These are phyloP conservation scores for Harmothoe impar DNA, from an alignment of 2,888 invertebrate genomes.

Conservation along the genomic window DNA sequence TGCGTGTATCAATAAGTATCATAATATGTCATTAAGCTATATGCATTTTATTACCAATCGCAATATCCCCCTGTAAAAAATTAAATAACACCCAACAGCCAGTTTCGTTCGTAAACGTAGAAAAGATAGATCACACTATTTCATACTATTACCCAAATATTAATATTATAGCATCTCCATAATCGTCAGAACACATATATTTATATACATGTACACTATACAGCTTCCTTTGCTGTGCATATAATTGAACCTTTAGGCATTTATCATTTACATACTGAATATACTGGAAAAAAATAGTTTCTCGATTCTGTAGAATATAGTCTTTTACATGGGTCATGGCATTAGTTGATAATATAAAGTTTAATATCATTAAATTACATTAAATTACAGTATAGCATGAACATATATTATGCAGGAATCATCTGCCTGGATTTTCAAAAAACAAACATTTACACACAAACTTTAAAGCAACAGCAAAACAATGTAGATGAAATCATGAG, in stretches of 20 bases:
- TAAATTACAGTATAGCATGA: no score
- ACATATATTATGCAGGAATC: no score
- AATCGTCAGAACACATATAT: background rate
- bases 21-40: background rate
- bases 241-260: background rate
- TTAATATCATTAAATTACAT: no score
- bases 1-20: background rate
- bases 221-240: background rate
- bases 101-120: background rate
- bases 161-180: background rate
- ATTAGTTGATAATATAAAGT: background rate
- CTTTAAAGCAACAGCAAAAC: no score
- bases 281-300: constrained; percentile 1
- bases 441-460: no score
- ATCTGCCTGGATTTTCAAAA: no score
- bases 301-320: background rate
- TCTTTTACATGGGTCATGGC: background rate
- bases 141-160: constrained; percentile 20
- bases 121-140: constrained; percentile 24
- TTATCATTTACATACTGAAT: background rate
- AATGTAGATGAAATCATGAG: no score
- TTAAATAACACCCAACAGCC: constrained; percentile 26
- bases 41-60: background rate
- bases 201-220: background rate
- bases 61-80: background rate